A percentile compares a stretch with the other conserved stretches of the same genome.
Conservation (phyloP, 2,797 vertebrate species). For the Premnoplex brunnescens region DNA sequence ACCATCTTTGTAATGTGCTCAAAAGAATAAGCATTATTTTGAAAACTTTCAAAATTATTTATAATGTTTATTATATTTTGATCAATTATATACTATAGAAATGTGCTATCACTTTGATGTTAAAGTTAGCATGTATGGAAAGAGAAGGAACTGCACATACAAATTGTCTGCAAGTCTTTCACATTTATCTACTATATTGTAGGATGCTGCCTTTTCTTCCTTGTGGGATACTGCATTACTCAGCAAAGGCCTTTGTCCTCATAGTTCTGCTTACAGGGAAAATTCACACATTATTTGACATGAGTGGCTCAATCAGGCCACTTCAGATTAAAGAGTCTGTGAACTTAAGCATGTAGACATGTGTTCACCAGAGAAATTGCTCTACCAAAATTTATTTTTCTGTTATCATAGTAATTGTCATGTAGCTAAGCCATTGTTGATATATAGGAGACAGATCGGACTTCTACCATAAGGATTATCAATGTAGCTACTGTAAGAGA, state of each 20-base stretch:
- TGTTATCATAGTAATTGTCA: neutral
- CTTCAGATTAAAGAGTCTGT: neutral
- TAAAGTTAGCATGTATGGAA: neutral
- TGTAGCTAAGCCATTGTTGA: neutral
- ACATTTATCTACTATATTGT: neutral
- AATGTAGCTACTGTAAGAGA: neutral
- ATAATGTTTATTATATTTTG: neutral
- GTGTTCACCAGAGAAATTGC: neutral
- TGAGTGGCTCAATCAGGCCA: neutral
- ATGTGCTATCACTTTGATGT: neutral
- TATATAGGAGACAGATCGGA: neutral
- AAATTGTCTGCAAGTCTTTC: neutral
- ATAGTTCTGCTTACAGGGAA: neutral
- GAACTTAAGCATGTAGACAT: neutral
- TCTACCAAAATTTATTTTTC: neutral
- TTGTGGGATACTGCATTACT: neutral
- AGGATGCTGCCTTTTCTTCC: neutral
- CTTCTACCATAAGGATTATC: neutral
- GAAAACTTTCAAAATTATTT: neutral
- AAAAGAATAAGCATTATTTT: neutral
- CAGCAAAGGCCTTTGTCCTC: neutral
- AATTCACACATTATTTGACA: neutral
- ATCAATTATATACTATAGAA: neutral
- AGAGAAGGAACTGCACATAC: neutral
- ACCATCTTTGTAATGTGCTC: neutral